Percentiles rank a stretch among this genome's conserved stretches.
These are phyloP conservation scores for Crax fasciolata DNA, from an alignment of 2,797 vertebrate genomes.

Conservation along the genomic window DNA sequence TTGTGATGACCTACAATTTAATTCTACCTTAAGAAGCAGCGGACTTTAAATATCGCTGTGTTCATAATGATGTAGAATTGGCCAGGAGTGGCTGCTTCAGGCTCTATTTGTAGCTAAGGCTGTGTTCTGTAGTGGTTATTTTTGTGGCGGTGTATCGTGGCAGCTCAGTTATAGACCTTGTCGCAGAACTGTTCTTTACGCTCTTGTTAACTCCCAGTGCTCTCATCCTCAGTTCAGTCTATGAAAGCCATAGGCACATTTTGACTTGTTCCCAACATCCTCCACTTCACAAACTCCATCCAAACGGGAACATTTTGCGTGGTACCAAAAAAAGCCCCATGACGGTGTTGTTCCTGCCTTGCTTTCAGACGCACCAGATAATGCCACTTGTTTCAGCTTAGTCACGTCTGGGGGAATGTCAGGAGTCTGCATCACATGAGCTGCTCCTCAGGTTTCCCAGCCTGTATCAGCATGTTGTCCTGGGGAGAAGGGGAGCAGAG, in stretches of 20 bases:
- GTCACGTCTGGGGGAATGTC: conserved; percentile 61
- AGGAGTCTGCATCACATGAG: conserved; percentile 65
- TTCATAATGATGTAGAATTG: background rate
- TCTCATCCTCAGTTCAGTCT: background rate
- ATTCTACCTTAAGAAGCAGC: background rate
- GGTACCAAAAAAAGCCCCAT: background rate
- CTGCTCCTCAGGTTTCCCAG: conserved; percentile 68
- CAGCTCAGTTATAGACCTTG: background rate
- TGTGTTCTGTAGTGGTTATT: conserved; percentile 2
- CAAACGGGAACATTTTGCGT: background rate
- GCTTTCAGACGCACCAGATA: conserved; percentile 53
- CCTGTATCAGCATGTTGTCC: conserved; percentile 35
- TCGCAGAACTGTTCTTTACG: background rate
- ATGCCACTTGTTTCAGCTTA: conserved; percentile 73
- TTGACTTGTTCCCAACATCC: background rate
- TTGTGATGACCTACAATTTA: background rate
- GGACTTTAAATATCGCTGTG: background rate
- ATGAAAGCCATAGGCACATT: background rate
- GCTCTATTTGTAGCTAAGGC: background rate
- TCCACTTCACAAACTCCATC: background rate
- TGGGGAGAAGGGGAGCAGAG: background rate
- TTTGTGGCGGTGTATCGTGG: background rate
- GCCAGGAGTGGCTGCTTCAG: background rate
- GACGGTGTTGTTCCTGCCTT: conserved; percentile 36
- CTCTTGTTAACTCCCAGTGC: background rate